phyloP scores from a whole-genome alignment of 2,888 invertebrate genomes.

The Malthinus flaveolus region DNA sequence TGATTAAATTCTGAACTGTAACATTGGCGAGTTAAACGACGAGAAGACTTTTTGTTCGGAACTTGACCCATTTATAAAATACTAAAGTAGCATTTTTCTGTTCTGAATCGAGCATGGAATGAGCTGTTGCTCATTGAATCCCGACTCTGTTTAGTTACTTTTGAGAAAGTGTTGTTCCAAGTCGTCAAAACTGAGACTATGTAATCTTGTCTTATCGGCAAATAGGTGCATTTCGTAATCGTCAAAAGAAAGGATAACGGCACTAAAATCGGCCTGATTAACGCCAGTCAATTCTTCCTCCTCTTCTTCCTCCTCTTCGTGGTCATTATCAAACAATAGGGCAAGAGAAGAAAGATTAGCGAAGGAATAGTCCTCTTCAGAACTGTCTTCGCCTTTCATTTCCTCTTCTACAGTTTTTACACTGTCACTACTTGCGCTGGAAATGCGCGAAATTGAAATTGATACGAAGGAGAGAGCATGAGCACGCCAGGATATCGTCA shows the following conservation, averaged over 20 bases:
- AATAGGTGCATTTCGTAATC: slow-evolving; percentile 32
- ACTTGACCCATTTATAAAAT: no score
- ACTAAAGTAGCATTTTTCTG: no score
- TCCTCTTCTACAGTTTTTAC: neutral
- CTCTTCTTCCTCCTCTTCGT: slow-evolving; percentile 18
- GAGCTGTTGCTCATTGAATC: no score
- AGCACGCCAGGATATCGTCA: neutral
- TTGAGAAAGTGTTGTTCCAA: slow-evolving; percentile 10
- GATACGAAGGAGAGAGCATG: no score
- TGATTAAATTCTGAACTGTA: no score
- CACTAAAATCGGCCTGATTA: slow-evolving; percentile 16
- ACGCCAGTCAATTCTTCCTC: slow-evolving; percentile 11
- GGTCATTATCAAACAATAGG: slow-evolving; percentile 35
- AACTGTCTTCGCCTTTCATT: neutral
- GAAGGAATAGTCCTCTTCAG: slow-evolving; percentile 40
- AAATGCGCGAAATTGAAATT: no score
- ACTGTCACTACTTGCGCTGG: neutral
- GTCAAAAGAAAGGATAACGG: slow-evolving; percentile 23
- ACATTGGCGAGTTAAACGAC: no score
- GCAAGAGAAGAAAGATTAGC: slow-evolving; percentile 40
- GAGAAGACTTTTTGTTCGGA: no score
- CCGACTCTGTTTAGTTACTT: no score
- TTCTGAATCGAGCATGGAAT: no score
- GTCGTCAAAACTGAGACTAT: slow-evolving; percentile 5
- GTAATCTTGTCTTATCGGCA: slow-evolving; percentile 7